Evolutionary conservation across 1,140 invertebrate species (phyloP).

Genomic region (Bombus balteatus): DNA sequence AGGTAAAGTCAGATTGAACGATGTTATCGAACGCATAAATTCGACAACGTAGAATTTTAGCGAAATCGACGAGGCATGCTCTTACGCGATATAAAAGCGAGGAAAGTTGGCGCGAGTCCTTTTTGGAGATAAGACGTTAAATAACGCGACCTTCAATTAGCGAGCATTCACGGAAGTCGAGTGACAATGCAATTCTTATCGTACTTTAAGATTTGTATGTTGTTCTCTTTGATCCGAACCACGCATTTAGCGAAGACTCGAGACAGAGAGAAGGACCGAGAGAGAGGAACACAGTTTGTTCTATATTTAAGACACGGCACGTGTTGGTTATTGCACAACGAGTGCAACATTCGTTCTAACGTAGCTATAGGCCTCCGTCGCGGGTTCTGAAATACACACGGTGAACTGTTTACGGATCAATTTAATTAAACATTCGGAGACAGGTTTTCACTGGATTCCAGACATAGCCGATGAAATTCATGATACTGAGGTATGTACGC

Average conservation of each 20-base stretch:
- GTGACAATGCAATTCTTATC: slow-evolving; percentile 28
- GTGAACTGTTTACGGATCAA: slow-evolving; percentile 5
- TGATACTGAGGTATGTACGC: background rate
- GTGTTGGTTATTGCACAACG: slow-evolving; percentile 56
- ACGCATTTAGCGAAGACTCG: background rate
- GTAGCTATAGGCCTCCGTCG: slow-evolving; percentile 10
- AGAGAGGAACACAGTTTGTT: slow-evolving; percentile 11
- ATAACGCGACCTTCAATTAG: slow-evolving; percentile 24
- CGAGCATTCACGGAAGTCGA: slow-evolving; percentile 16
- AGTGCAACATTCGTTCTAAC: slow-evolving; percentile 47
- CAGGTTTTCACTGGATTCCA: slow-evolving; percentile 40
- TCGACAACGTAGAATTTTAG: too few relatives aligned
- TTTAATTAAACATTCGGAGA: slow-evolving; percentile 40
- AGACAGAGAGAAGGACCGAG: background rate
- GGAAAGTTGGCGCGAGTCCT: background rate
- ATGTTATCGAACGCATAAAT: too few relatives aligned
- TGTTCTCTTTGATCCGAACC: slow-evolving; percentile 21
- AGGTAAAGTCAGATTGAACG: too few relatives aligned
- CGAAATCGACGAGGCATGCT: too few relatives aligned
- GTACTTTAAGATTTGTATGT: slow-evolving; percentile 24
- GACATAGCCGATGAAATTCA: slow-evolving; percentile 17
- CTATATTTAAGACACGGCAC: slow-evolving; percentile 57
- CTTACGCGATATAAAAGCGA: background rate
- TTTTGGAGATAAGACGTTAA: background rate
- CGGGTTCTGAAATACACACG: slow-evolving; percentile 26